Percentiles rank a stretch among this genome's conserved stretches.
These are phyloP conservation scores for Eupithecia centaureata DNA, from an alignment of 2,888 invertebrate genomes.

Conservation along the genomic window DNA sequence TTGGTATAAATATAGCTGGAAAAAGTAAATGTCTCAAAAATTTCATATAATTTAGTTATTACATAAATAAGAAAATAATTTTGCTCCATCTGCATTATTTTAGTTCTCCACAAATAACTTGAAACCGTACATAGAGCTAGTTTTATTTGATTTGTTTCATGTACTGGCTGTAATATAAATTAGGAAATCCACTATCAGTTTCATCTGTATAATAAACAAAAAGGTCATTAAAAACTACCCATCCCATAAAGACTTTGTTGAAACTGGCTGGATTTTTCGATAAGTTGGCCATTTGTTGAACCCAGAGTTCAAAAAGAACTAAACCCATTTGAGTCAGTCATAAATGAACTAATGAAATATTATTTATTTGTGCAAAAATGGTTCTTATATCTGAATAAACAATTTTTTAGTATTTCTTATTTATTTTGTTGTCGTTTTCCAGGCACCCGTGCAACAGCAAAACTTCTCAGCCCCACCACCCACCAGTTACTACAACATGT, in stretches of 20 bases:
- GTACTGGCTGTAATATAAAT: neutral
- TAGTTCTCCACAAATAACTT: neutral
- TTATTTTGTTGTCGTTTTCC: constrained; percentile 15
- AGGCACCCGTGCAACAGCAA: constrained; percentile 36
- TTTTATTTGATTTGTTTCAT: neutral
- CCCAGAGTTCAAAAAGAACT: neutral
- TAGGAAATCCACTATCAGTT: neutral
- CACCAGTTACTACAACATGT: constrained; percentile 76
- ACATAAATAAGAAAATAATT: too few relatives aligned
- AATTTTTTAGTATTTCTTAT: neutral
- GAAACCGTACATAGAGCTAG: neutral
- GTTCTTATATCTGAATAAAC: too few relatives aligned
- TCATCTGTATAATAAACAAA: neutral
- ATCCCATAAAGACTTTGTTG: neutral
- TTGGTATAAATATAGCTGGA: neutral
- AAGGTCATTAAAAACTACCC: neutral
- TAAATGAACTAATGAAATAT: too few relatives aligned
- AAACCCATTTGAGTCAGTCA: too few relatives aligned
- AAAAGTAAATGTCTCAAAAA: neutral
- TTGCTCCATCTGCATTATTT: neutral
- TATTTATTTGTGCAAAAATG: too few relatives aligned
- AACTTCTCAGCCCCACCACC: constrained; percentile 57
- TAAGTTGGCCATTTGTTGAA: neutral
- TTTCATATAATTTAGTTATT: neutral
- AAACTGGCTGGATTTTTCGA: neutral